Conservation (phyloP, 2,888 invertebrate species). For the Megaustenia siamemsis region DNA sequence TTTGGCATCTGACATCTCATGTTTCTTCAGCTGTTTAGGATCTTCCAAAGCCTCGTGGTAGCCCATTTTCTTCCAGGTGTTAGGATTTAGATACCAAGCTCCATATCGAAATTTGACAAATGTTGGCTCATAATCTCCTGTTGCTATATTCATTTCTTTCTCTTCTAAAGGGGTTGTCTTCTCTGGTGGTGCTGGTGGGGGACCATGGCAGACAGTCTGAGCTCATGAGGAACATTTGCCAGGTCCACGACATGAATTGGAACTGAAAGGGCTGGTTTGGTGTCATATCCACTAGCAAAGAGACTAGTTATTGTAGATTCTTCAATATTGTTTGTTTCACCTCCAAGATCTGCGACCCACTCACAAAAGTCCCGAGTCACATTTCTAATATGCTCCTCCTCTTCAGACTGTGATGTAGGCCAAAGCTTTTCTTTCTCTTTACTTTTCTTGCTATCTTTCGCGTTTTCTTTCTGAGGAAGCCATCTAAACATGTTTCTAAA, state of each 20-base stretch:
- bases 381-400: slow-evolving; percentile 77
- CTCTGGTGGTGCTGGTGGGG: slow-evolving; percentile 60
- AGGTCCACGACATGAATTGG: slow-evolving; percentile 80
- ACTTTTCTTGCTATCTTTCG: slow-evolving; percentile 72
- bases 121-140: slow-evolving; percentile 76
- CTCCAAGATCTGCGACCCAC: slow-evolving; percentile 80
- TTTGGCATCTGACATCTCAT: slow-evolving; percentile 78
- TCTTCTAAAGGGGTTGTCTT: background rate
- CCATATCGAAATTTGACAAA: slow-evolving; percentile 79
- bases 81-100: slow-evolving; percentile 79
- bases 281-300: slow-evolving; percentile 79
- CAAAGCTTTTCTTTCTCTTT: slow-evolving; percentile 58
- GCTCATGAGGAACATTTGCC: slow-evolving; percentile 78
- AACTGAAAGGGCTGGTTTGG: slow-evolving; percentile 80
- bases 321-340: slow-evolving; percentile 79
- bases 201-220: slow-evolving; percentile 74
- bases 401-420: slow-evolving; percentile 69
- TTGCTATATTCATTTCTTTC: slow-evolving; percentile 57
- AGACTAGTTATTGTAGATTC: slow-evolving; percentile 79
- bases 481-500: slow-evolving; percentile 76
- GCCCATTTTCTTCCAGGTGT: slow-evolving; percentile 76
- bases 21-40: slow-evolving; percentile 77
- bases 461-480: slow-evolving; percentile 76
- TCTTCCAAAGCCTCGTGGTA: slow-evolving; percentile 74
- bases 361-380: slow-evolving; percentile 80